Evolutionary conservation across 2,888 invertebrate genomes (phyloP), one percentile per base, ranked within the genome.

Genomic region (Drosophila rubida): DNA sequence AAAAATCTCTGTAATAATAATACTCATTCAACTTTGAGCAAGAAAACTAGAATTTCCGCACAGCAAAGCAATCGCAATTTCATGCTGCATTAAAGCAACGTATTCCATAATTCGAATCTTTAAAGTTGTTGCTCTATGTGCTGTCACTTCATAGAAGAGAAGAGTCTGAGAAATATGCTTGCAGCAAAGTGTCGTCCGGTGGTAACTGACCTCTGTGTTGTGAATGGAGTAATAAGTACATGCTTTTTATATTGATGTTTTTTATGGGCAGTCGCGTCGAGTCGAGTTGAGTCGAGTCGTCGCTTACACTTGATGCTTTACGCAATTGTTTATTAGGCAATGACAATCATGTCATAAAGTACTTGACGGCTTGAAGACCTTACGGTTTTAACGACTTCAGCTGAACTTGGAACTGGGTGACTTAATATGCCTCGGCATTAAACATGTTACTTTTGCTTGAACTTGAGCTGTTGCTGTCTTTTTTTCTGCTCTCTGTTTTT

Each of bases 301-400:
- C 45, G n/a, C 58, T 58, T 39, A 50, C 62, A 35, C 32, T 51
- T n/a, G 51, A 76, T 59, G 42, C 58, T 71, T 59, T 62, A 74
- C 73, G 73, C 72, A 76, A 74, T 74, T 71, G 73, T 65, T 76
- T 74, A 74, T 74, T 65, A 65, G 19, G 77, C 72, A 72, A 74
- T 65, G 72, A 48, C 41, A 35, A 65, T 54, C 42, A 4, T 23
- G 44, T 32, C 32, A 42, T 76, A 70, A 55, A 66, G 44, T 37
- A 49, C 44, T 69, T 37, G 46, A 51, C 54, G 19, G 68, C 61
- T 45, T 35, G 39, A 74, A 67, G 68, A 54, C 53, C 68, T 53
- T 41, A 30, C 27, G 46, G 35, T 53, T 62, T 62, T 75, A 61
- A 72, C 51, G 61, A 61, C 69, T 69, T 50, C 9, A 55, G 32